Conservation (phyloP, 2,888 invertebrate species). For the Nymphalis urticae region DNA sequence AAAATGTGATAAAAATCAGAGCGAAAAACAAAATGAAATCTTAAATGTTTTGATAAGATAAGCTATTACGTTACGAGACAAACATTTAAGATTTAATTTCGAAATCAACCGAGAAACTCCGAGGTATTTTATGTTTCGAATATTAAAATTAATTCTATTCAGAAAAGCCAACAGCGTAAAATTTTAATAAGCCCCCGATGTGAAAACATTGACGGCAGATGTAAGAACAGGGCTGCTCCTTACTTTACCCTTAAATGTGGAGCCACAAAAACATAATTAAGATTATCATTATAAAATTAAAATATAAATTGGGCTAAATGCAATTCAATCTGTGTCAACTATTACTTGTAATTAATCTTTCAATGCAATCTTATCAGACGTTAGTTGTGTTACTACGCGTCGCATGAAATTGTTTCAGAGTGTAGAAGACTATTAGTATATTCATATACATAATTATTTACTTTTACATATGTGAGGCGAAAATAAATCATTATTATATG, state of each 20-base stretch:
- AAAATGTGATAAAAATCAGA: conserved; percentile 2
- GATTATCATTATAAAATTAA: conserved; percentile 18
- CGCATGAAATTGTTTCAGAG: too few relatives aligned
- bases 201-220: conserved; percentile 59
- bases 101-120: conserved; percentile 37
- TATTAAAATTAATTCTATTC: conserved; percentile 41
- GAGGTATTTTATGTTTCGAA: conserved; percentile 33
- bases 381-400: too few relatives aligned
- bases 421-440: too few relatives aligned
- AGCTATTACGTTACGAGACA: conserved; percentile 19
- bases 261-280: conserved; percentile 49
- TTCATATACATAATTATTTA: too few relatives aligned
- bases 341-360: too few relatives aligned
- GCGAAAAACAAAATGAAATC: conserved; percentile 15
- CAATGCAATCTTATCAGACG: too few relatives aligned
- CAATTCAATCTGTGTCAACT: too few relatives aligned
- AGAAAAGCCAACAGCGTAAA: conserved; percentile 46
- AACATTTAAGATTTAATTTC: conserved; percentile 31
- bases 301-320: neutral
- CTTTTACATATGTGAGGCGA: too few relatives aligned
- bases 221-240: conserved; percentile 41
- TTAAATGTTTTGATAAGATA: conserved; percentile 23
- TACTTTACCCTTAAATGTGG: conserved; percentile 41
- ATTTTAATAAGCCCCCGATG: conserved; percentile 62
- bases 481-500: too few relatives aligned